These are phyloP conservation scores for Picathartes gymnocephalus DNA, from an alignment of 2,113 vertebrate genomes.

Conservation along the genomic window DNA sequence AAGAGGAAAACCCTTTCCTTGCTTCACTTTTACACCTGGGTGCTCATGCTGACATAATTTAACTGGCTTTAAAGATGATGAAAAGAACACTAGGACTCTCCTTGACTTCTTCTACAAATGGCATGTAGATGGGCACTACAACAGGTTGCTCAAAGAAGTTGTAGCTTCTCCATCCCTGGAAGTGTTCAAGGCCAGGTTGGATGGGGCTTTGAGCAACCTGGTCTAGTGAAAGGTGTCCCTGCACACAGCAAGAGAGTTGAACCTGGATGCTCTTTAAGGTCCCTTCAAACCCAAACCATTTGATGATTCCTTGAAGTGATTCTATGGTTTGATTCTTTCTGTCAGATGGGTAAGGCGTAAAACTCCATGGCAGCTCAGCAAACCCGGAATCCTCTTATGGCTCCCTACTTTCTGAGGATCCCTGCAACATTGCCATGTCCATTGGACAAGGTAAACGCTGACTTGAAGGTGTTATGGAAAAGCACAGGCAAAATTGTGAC, in stretches of 20 bases:
- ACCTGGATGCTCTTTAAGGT: background rate
- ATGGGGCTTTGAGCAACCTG: background rate
- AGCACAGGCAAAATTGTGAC: background rate
- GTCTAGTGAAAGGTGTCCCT: background rate
- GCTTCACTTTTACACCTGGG: background rate
- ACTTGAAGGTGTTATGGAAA: background rate
- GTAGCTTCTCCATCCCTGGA: background rate
- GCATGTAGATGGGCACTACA: fast-evolving
- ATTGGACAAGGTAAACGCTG: background rate
- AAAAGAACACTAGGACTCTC: background rate
- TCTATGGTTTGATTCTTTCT: background rate
- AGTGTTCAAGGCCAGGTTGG: background rate
- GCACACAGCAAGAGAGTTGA: fast-evolving
- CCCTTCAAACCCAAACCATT: background rate
- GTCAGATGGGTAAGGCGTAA: background rate
- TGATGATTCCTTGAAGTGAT: no score
- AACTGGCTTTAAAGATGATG: background rate
- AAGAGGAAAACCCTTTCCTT: background rate
- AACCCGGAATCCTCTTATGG: background rate
- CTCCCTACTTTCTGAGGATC: background rate
- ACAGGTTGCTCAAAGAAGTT: background rate
- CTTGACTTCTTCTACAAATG: background rate
- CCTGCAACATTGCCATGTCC: background rate
- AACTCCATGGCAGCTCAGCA: background rate
- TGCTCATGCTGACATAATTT: background rate